A percentile compares a stretch with the other conserved stretches of the same genome.
Evolutionary conservation across 2,888 invertebrate species (phyloP).

Genomic region (Chrysodeixis includens): DNA sequence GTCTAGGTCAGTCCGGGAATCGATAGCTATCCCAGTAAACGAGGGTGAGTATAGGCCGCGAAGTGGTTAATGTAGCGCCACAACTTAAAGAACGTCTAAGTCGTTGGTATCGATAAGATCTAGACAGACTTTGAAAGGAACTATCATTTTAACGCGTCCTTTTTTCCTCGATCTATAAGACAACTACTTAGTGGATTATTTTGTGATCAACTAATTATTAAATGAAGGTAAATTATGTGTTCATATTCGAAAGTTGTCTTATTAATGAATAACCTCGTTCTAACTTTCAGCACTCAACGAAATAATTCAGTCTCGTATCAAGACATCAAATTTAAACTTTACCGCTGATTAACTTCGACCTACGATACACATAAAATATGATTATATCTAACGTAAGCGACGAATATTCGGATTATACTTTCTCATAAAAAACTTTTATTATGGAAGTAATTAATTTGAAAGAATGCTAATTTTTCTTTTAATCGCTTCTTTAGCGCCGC

Average conservation of each 20-base stretch:
- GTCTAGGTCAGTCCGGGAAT: not conserved
- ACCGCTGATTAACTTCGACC: constrained; percentile 1
- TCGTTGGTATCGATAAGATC: not conserved
- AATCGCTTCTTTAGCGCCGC: constrained; percentile 86
- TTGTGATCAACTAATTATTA: no score
- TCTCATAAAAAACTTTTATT: constrained; percentile 84
- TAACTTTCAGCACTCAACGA: not conserved
- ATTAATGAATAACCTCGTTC: not conserved
- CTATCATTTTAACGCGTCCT: not conserved
- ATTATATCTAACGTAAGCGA: constrained; percentile 62
- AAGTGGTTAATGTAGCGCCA: constrained; percentile 1
- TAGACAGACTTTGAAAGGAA: not conserved
- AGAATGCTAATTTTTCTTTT: constrained; percentile 88
- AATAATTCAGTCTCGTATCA: not conserved
- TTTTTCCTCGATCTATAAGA: not conserved
- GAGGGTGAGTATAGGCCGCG: constrained; percentile 4
- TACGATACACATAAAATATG: constrained; percentile 54
- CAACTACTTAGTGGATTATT: not conserved
- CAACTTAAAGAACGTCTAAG: constrained; percentile 1
- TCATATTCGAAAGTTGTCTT: no score
- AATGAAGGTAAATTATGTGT: no score
- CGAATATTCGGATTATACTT: constrained; percentile 77
- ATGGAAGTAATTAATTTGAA: constrained; percentile 87
- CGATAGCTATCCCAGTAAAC: constrained; percentile 1
- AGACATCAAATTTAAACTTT: not conserved